phyloP scores from a whole-genome alignment of 2,888 invertebrate species.

The Lycocerus yunnanus region DNA sequence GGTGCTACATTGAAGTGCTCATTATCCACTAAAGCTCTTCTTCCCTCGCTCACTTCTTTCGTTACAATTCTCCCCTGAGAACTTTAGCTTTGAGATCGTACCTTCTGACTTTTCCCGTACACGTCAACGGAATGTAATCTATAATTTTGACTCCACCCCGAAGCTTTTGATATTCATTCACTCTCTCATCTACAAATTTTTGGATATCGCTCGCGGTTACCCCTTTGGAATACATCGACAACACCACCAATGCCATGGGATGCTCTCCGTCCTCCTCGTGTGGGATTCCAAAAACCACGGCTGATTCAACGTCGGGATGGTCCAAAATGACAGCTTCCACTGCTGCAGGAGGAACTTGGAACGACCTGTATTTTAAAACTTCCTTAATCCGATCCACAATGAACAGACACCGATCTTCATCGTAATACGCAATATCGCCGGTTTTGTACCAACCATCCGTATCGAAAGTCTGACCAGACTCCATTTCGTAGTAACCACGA shows the following conservation, averaged over 20 bases:
- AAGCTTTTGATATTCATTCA: background rate
- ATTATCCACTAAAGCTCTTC: background rate
- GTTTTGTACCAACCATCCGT: constrained; percentile 57
- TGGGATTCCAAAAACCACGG: constrained; percentile 78
- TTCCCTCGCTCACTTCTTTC: background rate
- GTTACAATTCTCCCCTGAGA: background rate
- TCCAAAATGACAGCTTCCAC: constrained; percentile 69
- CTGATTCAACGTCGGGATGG: constrained; percentile 75
- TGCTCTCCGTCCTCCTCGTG: constrained; percentile 71
- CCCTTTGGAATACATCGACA: constrained; percentile 23
- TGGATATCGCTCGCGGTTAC: background rate
- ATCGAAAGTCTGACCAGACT: constrained; percentile 54
- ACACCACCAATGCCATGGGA: constrained; percentile 60
- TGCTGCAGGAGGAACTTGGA: constrained; percentile 75
- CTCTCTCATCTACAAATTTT: constrained; percentile 2
- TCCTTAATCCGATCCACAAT: constrained; percentile 57
- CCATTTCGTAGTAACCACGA: constrained; percentile 57
- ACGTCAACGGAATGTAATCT: constrained; percentile 3
- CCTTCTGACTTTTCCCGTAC: background rate
- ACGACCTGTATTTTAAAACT: constrained; percentile 56
- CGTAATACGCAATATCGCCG: constrained; percentile 58
- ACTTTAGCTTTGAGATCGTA: background rate
- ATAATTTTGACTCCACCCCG: constrained; percentile 7
- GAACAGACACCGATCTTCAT: constrained; percentile 55
- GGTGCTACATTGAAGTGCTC: background rate